Percentiles rank a stretch among this genome's conserved stretches.
Conservation (phyloP, 2,888 invertebrate species). For the Cheilosia vulpina region DNA sequence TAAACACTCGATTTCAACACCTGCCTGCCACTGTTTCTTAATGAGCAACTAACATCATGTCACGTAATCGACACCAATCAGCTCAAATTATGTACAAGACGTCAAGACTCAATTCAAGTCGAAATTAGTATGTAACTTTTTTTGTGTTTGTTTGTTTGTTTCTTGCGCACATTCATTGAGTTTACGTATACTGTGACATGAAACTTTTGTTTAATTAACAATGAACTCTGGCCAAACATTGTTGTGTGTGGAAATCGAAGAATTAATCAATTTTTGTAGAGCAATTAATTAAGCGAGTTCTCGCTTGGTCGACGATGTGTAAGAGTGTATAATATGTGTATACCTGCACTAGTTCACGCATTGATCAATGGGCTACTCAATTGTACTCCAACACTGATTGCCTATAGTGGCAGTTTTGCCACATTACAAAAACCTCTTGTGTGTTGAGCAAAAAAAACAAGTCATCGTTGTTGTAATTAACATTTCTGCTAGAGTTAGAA, state of each 20-base stretch:
- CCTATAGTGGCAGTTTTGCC: no score
- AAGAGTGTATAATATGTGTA: no score
- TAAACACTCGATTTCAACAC: conserved; percentile 28
- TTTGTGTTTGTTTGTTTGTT: background rate
- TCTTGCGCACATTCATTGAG: conserved; percentile 27
- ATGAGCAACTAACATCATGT: conserved; percentile 44
- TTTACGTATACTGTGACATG: conserved; percentile 4
- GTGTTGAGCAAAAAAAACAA: no score
- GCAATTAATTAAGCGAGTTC: conserved; percentile 69
- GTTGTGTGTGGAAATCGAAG: conserved; percentile 49
- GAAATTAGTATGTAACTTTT: conserved; percentile 49
- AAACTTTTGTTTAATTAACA: conserved; percentile 67
- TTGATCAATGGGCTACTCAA: conserved; percentile 23
- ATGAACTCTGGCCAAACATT: conserved; percentile 51
- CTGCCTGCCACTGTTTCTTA: conserved; percentile 21
- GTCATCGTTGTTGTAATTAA: no score
- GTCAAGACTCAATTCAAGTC: conserved; percentile 58
- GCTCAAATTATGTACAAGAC: conserved; percentile 54
- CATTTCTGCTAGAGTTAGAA: no score
- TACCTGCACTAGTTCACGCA: background rate
- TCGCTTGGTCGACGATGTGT: conserved; percentile 31
- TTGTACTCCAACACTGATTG: conserved; percentile 8
- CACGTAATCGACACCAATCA: conserved; percentile 64
- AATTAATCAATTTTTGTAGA: conserved; percentile 66
- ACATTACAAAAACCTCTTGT: no score